Evolutionary conservation across 1,140 invertebrate species (phyloP).

Genomic region (Lordiphosa mommai): DNA sequence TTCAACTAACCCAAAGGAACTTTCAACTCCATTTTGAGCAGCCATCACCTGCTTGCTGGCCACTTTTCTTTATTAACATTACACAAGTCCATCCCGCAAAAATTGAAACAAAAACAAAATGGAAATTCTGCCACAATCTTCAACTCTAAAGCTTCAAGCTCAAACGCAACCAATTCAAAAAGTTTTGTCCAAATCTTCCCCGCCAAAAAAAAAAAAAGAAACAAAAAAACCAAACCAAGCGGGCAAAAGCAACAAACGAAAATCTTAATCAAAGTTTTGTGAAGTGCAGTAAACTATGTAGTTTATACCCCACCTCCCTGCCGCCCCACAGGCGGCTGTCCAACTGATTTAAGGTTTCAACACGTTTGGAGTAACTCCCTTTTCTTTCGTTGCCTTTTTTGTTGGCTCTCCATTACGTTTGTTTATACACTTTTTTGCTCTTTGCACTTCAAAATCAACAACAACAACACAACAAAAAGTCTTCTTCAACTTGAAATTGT

Average conservation of each 20-base stretch:
- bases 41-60: neutral
- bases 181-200: constrained; percentile 19
- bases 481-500: constrained; percentile 42
- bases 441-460: constrained; percentile 72
- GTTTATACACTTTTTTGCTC: constrained; percentile 68
- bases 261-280: constrained; percentile 76
- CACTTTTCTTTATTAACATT: constrained; percentile 23
- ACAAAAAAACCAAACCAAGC: constrained; percentile 27
- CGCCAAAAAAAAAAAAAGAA: constrained; percentile 22
- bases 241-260: constrained; percentile 59
- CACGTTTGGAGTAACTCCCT: constrained; percentile 8
- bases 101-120: constrained; percentile 9
- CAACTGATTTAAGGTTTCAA: constrained; percentile 57
- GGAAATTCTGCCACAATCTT: constrained; percentile 11
- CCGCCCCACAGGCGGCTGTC: neutral
- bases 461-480: constrained; percentile 35
- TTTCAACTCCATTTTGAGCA: no score
- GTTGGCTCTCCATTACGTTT: constrained; percentile 66
- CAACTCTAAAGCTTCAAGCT: constrained; percentile 6
- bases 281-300: constrained; percentile 75
- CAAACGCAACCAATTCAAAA: constrained; percentile 47
- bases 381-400: constrained; percentile 15
- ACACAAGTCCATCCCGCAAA: constrained; percentile 5
- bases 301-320: constrained; percentile 38
- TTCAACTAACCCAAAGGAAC: no score